Evolutionary conservation across 2,888 invertebrate species (phyloP), one percentile per base, ranked within the genome.

Genomic region (Tolmerus cingulatus): DNA sequence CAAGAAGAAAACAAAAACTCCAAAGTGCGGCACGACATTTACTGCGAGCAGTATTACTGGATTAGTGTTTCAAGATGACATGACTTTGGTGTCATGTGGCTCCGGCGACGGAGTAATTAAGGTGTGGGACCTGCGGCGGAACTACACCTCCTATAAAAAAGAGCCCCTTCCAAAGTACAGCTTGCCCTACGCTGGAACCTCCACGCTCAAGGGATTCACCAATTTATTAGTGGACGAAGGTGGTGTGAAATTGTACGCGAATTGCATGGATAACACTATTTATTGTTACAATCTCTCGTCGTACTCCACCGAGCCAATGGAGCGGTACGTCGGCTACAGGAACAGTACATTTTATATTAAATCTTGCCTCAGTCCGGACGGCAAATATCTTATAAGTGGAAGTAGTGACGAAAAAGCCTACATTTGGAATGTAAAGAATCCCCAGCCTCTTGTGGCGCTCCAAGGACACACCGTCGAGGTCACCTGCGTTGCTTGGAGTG

Each of bases 91-190:
- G 76, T 97, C 98, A 0, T 96, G 97, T 90, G 97, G 97, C 0
- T 96, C 97, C 87, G 96, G 96, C 74, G 98, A 98, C 92, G 97
- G 97, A 0, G 93, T 95, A 89, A 96, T 98, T 87, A 97, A 97
- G 93, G 95, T 96, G 1, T 97, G 97, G 97, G 98, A 98, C 92
- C 91, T 97, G 40, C 93, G 98, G 46, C 97, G 97, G 91, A 96
- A 95, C 90, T 97, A 97, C 91, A 94, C 94, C 14, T 93, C 93
- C 5, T 94, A 95, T 90, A 95, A 95, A 90, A 94, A 94, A 82
- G 95, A 96, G 88, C 96, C 97, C 0, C 90, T 95, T 74, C 95
- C 98, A 0, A 95, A 95, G 90, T 94, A 95, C 90, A 94, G 94
- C 16, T 94, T 98, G 89, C 95, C 96, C 0, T 97, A 97, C 91